These are phyloP conservation scores for Alcedo atthis DNA, from an alignment of 2,797 vertebrate genomes.

Conservation along the genomic window DNA sequence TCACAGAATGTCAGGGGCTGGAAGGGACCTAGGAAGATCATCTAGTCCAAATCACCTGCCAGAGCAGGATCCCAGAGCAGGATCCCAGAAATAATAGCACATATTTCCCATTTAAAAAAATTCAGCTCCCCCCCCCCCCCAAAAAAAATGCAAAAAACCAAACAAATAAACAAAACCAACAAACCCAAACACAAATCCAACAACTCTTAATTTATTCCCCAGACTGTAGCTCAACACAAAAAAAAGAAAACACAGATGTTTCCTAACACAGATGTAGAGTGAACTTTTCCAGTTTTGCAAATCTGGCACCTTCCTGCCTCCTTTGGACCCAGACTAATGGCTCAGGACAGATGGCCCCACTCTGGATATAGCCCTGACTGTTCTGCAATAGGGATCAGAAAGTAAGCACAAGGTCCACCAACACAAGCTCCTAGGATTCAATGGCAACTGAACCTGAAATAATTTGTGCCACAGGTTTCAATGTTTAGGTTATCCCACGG, in stretches of 20 bases:
- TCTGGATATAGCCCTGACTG: neutral
- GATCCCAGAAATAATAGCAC: neutral
- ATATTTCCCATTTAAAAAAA: neutral
- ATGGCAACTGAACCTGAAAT: neutral
- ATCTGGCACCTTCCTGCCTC: neutral
- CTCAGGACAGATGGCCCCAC: neutral
- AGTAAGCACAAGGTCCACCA: neutral
- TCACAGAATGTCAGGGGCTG: neutral
- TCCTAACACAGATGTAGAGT: slow-evolving; percentile 34
- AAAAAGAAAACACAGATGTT: slow-evolving; percentile 44
- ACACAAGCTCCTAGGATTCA: neutral
- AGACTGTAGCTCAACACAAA: slow-evolving; percentile 17
- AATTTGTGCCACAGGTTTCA: neutral
- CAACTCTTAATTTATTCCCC: slow-evolving; percentile 26
- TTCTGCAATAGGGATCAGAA: neutral
- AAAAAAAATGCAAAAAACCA: neutral
- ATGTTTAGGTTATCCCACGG: neutral
- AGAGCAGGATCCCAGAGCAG: too few species aligned
- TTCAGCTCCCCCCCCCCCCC: neutral
- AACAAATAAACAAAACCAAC: neutral
- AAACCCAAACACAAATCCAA: neutral
- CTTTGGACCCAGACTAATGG: neutral
- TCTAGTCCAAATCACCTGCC: too few species aligned
- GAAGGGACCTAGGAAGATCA: too few species aligned
- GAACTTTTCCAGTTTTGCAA: slow-evolving; percentile 45